Percentiles rank a stretch among this genome's conserved stretches.
Evolutionary conservation across 2,797 vertebrate genomes (phyloP).

Genomic region (Calcarius lapponicus): DNA sequence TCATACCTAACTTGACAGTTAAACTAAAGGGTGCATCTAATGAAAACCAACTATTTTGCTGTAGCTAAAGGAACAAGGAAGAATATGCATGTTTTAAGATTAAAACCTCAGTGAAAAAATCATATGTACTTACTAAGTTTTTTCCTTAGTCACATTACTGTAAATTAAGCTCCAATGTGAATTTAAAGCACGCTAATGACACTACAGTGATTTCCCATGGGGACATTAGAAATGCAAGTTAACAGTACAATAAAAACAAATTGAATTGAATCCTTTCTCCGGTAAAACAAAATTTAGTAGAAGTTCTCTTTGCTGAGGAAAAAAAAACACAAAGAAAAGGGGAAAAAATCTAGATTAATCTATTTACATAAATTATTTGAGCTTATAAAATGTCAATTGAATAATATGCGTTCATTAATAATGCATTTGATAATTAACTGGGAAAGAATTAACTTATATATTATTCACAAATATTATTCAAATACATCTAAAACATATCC

Average conservation of each 20-base stretch:
- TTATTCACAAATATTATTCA: slow-evolving; percentile 56
- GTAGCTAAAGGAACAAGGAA: not conserved
- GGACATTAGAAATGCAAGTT: not conserved
- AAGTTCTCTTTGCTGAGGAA: not conserved
- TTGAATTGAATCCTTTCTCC: not conserved
- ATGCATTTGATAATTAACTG: slow-evolving; percentile 20
- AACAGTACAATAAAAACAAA: not conserved
- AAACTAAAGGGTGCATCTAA: not conserved
- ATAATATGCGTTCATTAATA: not conserved
- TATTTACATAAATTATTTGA: slow-evolving; percentile 17
- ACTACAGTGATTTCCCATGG: not conserved
- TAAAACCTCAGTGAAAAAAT: not conserved
- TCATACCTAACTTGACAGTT: not conserved
- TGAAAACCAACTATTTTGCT: not conserved
- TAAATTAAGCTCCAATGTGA: not conserved
- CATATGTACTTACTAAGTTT: not conserved
- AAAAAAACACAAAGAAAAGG: not conserved
- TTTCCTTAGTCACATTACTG: not conserved
- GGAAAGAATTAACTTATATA: slow-evolving; percentile 23
- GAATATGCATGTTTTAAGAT: not conserved
- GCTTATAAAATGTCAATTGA: slow-evolving; percentile 8
- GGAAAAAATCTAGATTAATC: not conserved
- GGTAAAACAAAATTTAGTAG: slow-evolving; percentile 3
- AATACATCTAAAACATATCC: not conserved
- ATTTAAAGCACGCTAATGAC: not conserved